Evolutionary conservation across 2,888 invertebrate genomes (phyloP).

Genomic region (Cephus pulcher): DNA sequence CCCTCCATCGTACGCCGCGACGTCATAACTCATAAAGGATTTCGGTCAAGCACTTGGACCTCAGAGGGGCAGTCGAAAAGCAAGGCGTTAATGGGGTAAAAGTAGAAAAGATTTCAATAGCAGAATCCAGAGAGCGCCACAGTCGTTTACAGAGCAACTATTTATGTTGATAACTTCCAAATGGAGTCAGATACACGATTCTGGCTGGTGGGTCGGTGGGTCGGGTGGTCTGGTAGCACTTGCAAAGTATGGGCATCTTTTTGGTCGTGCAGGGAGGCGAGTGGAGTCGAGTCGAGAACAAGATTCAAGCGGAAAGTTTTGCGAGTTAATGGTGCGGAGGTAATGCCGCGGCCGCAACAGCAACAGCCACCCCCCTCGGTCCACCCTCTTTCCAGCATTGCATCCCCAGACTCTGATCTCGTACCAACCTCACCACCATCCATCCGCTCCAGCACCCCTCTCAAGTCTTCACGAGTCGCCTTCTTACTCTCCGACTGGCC

Average conservation of each 20-base stretch:
- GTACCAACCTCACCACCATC: background rate
- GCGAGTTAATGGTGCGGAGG: conserved; percentile 65
- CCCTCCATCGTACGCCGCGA: background rate
- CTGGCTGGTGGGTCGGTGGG: conserved; percentile 38
- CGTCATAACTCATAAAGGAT: background rate
- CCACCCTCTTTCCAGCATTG: conserved; percentile 7
- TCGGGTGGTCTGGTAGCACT: conserved; percentile 46
- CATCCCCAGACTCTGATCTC: conserved; percentile 23
- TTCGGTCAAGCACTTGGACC: background rate
- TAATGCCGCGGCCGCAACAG: conserved; percentile 64
- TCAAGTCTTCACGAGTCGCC: background rate
- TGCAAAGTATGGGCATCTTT: conserved; percentile 59
- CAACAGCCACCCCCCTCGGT: conserved; percentile 56
- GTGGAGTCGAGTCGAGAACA: conserved; percentile 59
- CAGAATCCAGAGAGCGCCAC: conserved; percentile 22
- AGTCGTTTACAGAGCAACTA: conserved; percentile 50
- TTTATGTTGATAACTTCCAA: conserved; percentile 60
- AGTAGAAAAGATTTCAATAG: conserved; percentile 36
- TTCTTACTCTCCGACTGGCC: conserved; percentile 7
- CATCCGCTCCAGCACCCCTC: conserved; percentile 10
- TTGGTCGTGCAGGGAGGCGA: conserved; percentile 44
- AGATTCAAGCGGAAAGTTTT: conserved; percentile 66
- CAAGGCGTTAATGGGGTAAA: conserved; percentile 38
- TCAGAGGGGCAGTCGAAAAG: background rate
- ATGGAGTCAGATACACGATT: conserved; percentile 54